Evolutionary conservation across 1,140 invertebrate genomes (phyloP), one percentile per base, ranked within the genome.

Genomic region (Zophobas atratus): DNA sequence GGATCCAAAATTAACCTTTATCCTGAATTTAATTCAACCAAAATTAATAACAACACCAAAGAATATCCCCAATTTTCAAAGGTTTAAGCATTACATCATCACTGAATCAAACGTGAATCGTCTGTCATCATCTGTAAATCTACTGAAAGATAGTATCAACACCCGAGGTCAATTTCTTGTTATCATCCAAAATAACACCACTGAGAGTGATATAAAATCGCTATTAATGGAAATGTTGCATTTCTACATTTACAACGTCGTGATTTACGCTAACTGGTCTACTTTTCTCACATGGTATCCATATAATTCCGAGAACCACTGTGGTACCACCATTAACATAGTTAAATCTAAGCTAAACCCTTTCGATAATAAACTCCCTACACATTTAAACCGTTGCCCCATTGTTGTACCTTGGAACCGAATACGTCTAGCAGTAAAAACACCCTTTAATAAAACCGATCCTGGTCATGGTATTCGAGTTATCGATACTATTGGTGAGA

Each of bases 251-350:
- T 74, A 56, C 39, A 74, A 74, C 20, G 72, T 74, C 20, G 72
- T 41, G 3, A 49, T 74, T 38, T 74, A 74, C 20, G 20, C 38
- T 34, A 72, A 72, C 35, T 72, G 70, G 51, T 56, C 43, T 3
- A 8, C 38, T 56, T 74, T 74, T 36, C 20, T 74, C 33, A 74
- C 72, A 6, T 74, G 72, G 72, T 55, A 74, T 39, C 72, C 72
- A 8, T 74, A 53, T 33, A 56, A 43, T 39, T 43, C 6, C 39
- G 33, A 35, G 33, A 73, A 39, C 32, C 6, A 53, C 1, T 74
- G 72, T 56, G 49, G 72, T 6, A 55, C n/a, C 5, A 8, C 2
- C 33, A 34, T 49, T 20, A 38, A 51, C 49, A 32, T 71, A 41
- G 49, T 63, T 6, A 36, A 63, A 43, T 8, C 6, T 43, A 20